A percentile compares a stretch with the other conserved stretches of the same genome.
phyloP scores from a whole-genome alignment of 2,888 invertebrate species.

The Panorpa germanica region DNA sequence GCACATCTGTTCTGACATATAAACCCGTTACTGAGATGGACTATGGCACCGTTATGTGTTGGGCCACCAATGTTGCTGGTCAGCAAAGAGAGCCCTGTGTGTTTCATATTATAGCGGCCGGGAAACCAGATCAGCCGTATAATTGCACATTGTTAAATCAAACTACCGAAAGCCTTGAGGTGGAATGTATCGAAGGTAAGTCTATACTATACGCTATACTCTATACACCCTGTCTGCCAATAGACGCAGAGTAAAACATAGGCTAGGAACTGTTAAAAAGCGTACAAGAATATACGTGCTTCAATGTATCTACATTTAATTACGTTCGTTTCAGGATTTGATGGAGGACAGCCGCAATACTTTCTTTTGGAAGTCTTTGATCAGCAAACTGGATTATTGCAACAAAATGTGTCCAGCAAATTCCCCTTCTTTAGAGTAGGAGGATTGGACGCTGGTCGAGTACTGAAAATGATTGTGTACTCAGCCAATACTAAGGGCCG shows the following conservation, averaged over 20 bases:
- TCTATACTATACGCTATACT: constrained; percentile 1
- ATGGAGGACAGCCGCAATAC: constrained; percentile 55
- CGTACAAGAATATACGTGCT: too few species aligned
- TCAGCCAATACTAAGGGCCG: constrained; percentile 68
- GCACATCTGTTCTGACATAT: constrained; percentile 48
- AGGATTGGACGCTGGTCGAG: constrained; percentile 58
- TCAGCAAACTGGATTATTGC: constrained; percentile 35
- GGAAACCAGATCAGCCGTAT: constrained; percentile 58
- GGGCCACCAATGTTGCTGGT: constrained; percentile 53
- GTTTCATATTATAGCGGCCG: constrained; percentile 58
- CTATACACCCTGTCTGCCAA: too few species aligned
- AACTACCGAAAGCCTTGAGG: constrained; percentile 54
- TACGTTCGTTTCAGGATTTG: constrained; percentile 41
- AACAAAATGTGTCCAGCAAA: constrained; percentile 47
- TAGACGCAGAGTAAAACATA: too few species aligned
- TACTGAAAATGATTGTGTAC: constrained; percentile 60
- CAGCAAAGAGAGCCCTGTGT: constrained; percentile 54
- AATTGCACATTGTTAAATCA: constrained; percentile 63
- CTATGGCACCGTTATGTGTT: constrained; percentile 58
- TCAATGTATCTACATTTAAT: too few species aligned
- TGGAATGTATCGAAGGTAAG: constrained; percentile 44
- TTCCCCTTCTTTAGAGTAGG: constrained; percentile 58
- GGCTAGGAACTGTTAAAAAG: too few species aligned
- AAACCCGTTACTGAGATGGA: constrained; percentile 57
- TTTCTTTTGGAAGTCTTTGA: constrained; percentile 56